phyloP scores from a whole-genome alignment of 2,797 vertebrate species.

The Petrocephalus sullivani region DNA sequence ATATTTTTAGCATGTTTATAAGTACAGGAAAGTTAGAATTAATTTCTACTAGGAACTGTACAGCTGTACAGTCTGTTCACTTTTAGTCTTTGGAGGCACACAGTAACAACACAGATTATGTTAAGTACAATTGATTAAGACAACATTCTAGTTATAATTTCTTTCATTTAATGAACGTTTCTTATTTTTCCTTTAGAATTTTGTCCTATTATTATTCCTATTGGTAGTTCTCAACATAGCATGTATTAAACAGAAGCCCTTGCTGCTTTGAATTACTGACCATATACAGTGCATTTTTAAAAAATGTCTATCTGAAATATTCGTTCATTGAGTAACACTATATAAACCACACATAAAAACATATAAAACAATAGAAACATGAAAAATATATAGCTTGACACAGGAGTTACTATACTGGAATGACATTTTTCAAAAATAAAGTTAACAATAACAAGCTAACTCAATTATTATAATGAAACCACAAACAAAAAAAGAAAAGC shows the following conservation, averaged over 20 bases:
- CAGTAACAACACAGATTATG: neutral
- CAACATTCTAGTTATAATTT: neutral
- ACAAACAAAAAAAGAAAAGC: neutral
- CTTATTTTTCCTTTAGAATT: neutral
- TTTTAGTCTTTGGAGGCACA: neutral
- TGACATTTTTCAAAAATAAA: conserved; percentile 33
- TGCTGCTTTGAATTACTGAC: neutral
- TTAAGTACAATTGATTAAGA: neutral
- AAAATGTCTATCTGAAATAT: neutral
- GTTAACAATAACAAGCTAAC: conserved; percentile 42
- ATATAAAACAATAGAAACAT: neutral
- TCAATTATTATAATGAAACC: conserved; percentile 45
- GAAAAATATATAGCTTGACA: neutral
- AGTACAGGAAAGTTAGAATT: neutral
- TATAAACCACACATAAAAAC: neutral
- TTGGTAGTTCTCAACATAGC: neutral
- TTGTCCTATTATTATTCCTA: neutral
- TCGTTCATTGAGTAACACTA: neutral
- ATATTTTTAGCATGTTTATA: neutral
- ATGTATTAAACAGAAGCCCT: neutral
- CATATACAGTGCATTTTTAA: neutral
- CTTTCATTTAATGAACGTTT: neutral
- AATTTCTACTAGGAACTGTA: neutral
- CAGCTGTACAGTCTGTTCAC: neutral
- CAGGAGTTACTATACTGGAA: neutral